A percentile compares a stretch with the other conserved stretches of the same genome.
Evolutionary conservation across 1,140 invertebrate genomes (phyloP).

Genomic region (Sinonovacula constricta): DNA sequence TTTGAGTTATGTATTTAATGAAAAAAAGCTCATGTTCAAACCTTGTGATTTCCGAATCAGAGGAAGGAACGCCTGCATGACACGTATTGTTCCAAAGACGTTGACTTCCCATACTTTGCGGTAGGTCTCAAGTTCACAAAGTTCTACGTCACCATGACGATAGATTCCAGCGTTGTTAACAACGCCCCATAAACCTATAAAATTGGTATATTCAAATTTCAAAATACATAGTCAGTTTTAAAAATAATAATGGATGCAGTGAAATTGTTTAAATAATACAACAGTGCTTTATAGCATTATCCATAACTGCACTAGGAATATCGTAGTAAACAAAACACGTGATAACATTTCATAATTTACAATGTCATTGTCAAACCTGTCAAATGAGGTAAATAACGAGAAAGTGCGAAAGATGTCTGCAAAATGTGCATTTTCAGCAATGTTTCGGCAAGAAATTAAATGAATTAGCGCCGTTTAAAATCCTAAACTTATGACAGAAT

Average conservation of each 20-base stretch:
- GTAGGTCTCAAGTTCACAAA: slow-evolving; percentile 83
- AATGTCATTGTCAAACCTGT: too few relatives aligned
- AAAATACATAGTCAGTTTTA: neutral
- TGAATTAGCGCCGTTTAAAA: too few relatives aligned
- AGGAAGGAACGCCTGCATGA: slow-evolving; percentile 87
- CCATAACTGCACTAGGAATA: too few relatives aligned
- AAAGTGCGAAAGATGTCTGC: too few relatives aligned
- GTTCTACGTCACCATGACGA: slow-evolving; percentile 93
- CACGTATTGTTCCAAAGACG: slow-evolving; percentile 87
- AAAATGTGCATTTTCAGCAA: too few relatives aligned
- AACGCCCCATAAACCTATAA: slow-evolving; percentile 67
- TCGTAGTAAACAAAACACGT: neutral
- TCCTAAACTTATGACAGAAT: too few relatives aligned
- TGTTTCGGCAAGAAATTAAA: too few relatives aligned
- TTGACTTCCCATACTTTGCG: slow-evolving; percentile 86
- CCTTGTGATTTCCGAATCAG: slow-evolving; percentile 84
- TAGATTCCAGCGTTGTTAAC: slow-evolving; percentile 87
- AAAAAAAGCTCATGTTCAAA: slow-evolving; percentile 55
- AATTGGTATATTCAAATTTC: neutral
- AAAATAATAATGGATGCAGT: neutral
- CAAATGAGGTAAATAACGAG: too few relatives aligned
- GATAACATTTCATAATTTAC: too few relatives aligned
- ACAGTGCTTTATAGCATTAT: too few relatives aligned
- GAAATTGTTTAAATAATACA: neutral
- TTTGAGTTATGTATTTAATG: too few relatives aligned